Evolutionary conservation across 2,888 invertebrate genomes (phyloP), one percentile per base, ranked within the genome.

Genomic region (Drosophila limbata): DNA sequence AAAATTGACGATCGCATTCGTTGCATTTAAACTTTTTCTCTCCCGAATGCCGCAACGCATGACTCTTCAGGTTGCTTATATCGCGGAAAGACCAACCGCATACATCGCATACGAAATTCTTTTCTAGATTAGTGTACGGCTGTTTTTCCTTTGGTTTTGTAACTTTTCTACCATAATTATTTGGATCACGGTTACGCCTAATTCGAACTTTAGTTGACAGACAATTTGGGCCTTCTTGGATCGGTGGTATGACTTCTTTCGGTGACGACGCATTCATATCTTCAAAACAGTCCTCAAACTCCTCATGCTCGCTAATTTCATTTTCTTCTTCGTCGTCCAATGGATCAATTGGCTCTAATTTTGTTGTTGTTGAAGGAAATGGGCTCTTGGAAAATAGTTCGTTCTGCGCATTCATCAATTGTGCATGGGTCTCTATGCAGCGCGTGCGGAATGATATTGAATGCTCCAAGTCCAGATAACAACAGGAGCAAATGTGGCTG

Each of bases 21-120:
- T 69, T 28, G 17, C 84, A 84, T 0, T 37, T 25, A 28, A 65
- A 81, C 10, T 84, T 69, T 44, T 86, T 79, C 2, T 67, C 53
- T 10, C 73, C 86, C 1, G 69, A 52, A 45, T 84, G 88, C 0
- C 88, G 70, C 21, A 80, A 11, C 17, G 57, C 69, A 62, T 84
- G 84, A 28, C 75, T 74, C 21, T 71, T 83, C 66, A 88, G 68
- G 21, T 88, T 84, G 60, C 86, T 81, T 6, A 70, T 42, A 53
- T 83, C 86, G 5, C 64, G 62, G 13, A 84, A 85, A 1, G 65
- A 35, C 84, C 75, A 78, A 1, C 84, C 84, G 15, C 84, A 84
- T 13, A 75, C 59, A 15, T 84, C 88, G 13, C 84, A 84, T 2
- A 81, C 61, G 25, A 55, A 82, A 10, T 61, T 77, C 25, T 88